A percentile compares a stretch with the other conserved stretches of the same genome.
Evolutionary conservation across 1,140 invertebrate genomes (phyloP).

Genomic region (Lutraria rhynchaena): DNA sequence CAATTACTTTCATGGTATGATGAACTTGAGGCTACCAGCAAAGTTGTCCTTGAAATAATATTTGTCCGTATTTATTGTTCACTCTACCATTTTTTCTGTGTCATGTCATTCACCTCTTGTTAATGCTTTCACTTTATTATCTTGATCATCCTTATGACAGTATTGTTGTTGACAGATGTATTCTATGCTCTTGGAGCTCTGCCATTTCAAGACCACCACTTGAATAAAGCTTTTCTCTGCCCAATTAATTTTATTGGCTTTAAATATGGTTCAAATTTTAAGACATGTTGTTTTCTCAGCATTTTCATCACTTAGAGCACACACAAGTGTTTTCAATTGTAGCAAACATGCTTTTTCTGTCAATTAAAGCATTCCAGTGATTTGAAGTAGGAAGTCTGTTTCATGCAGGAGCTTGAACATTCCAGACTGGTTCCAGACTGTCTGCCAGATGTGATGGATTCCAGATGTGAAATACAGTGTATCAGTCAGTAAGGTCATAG

Average conservation of each 20-base stretch:
- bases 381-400: slow-evolving; percentile 56
- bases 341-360: slow-evolving; percentile 55
- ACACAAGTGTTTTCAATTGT: slow-evolving; percentile 58
- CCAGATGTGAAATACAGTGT: slow-evolving; percentile 62
- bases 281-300: slow-evolving; percentile 56
- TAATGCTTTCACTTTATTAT: background rate
- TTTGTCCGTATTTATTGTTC: too few species aligned
- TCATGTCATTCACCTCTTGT: slow-evolving; percentile 9
- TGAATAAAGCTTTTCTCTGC: slow-evolving; percentile 36
- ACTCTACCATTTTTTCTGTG: too few species aligned
- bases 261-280: slow-evolving; percentile 60
- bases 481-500: slow-evolving; percentile 60
- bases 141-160: slow-evolving; percentile 4
- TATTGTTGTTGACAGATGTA: slow-evolving; percentile 33
- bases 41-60: too few species aligned
- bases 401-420: slow-evolving; percentile 56
- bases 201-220: slow-evolving; percentile 32
- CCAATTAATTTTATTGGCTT: slow-evolving; percentile 58
- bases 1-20: too few species aligned
- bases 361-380: slow-evolving; percentile 61
- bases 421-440: slow-evolving; percentile 62
- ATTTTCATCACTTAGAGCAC: slow-evolving; percentile 52
- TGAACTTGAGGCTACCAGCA: too few species aligned
- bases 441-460: slow-evolving; percentile 63
- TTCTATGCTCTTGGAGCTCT: slow-evolving; percentile 22